Conservation (phyloP, 2,888 invertebrate genomes). For the Augiades crinisus region DNA sequence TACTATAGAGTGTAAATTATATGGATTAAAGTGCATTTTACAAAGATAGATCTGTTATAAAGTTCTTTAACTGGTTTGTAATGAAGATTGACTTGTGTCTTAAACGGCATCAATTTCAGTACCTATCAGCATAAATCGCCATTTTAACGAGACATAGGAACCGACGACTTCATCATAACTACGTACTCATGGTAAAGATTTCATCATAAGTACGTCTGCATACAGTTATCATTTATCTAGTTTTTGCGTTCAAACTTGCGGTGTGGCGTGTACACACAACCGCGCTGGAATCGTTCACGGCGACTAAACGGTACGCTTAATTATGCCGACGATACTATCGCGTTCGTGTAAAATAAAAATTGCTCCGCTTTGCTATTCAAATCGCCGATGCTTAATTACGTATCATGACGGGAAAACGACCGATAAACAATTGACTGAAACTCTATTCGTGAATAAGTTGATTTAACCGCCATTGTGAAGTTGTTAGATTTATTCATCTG, state of each 20-base stretch:
- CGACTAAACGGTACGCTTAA: conserved; percentile 72
- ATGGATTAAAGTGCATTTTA: too few relatives aligned
- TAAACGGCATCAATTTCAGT: background rate
- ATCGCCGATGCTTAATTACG: conserved; percentile 61
- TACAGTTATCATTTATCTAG: background rate
- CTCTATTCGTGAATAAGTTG: conserved; percentile 16
- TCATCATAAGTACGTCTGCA: background rate
- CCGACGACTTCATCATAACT: too few relatives aligned
- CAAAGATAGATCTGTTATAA: too few relatives aligned
- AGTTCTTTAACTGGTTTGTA: too few relatives aligned
- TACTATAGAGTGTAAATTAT: too few relatives aligned
- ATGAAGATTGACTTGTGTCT: background rate
- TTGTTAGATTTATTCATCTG: background rate
- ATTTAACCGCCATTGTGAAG: conserved; percentile 8
- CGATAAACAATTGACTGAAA: conserved; percentile 27
- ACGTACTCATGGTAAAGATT: too few relatives aligned
- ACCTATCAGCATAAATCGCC: too few relatives aligned
- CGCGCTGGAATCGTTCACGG: conserved; percentile 52
- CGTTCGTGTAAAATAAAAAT: conserved; percentile 68
- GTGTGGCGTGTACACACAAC: conserved; percentile 39
- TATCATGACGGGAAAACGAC: conserved; percentile 43
- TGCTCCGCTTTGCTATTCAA: conserved; percentile 68
- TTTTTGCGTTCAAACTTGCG: conserved; percentile 10
- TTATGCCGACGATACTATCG: conserved; percentile 63
- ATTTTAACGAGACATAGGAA: too few relatives aligned